Conservation (phyloP, 1,140 invertebrate genomes). For the Lordiphosa stackelbergi region DNA sequence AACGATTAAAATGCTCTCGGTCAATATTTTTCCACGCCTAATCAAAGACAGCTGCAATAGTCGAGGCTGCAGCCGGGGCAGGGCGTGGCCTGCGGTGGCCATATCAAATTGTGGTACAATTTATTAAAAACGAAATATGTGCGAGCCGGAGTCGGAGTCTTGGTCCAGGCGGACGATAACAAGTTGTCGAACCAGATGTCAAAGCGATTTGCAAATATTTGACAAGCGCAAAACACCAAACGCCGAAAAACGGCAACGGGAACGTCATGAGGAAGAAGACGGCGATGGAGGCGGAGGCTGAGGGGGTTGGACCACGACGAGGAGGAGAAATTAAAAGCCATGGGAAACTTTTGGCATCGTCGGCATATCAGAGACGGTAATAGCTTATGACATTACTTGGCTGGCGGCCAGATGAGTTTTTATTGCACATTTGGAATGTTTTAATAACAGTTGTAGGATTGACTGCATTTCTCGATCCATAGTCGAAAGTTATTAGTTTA, state of each 20-base stretch:
- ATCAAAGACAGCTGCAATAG: slow-evolving; percentile 70
- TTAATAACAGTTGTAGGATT: background rate
- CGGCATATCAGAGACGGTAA: slow-evolving; percentile 8
- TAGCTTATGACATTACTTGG: slow-evolving; percentile 7
- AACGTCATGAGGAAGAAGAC: slow-evolving; percentile 13
- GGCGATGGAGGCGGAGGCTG: background rate
- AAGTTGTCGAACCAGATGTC: slow-evolving; percentile 75
- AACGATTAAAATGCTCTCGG: slow-evolving; percentile 75
- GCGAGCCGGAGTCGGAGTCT: slow-evolving; percentile 37
- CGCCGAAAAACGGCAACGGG: slow-evolving; percentile 22
- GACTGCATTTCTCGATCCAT: slow-evolving; percentile 4
- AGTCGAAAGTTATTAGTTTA: background rate
- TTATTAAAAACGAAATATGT: slow-evolving; percentile 75
- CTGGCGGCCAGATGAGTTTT: slow-evolving; percentile 3
- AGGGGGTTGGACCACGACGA: background rate
- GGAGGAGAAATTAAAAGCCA: slow-evolving; percentile 10
- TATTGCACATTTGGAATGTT: slow-evolving; percentile 7
- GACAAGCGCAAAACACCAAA: slow-evolving; percentile 68
- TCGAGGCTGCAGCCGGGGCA: slow-evolving; percentile 24
- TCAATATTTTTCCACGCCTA: slow-evolving; percentile 75
- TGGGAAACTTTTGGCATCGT: slow-evolving; percentile 13
- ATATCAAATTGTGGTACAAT: slow-evolving; percentile 75
- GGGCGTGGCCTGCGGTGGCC: slow-evolving; percentile 34
- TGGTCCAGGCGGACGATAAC: slow-evolving; percentile 54
- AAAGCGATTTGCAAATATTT: slow-evolving; percentile 76